phyloP scores from a whole-genome alignment of 2,113 vertebrate species.

The Chlorocebus sabaeus region DNA sequence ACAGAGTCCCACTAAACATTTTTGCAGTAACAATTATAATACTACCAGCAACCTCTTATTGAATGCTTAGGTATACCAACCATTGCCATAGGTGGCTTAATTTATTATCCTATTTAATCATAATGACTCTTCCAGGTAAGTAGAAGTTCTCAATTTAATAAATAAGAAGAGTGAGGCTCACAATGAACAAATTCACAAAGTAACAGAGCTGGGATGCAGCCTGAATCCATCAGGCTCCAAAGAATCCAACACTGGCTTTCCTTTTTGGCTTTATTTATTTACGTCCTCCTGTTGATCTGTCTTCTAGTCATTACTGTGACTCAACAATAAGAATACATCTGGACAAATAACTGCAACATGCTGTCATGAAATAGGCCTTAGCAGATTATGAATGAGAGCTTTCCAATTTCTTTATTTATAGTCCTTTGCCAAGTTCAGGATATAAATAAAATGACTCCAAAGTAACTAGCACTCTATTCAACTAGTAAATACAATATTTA shows the following conservation, averaged over 20 bases:
- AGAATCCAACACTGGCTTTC: slow-evolving; percentile 50
- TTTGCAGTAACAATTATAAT: slow-evolving; percentile 41
- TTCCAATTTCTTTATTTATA: slow-evolving; percentile 64
- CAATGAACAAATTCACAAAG: slow-evolving; percentile 52
- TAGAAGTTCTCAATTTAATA: background rate
- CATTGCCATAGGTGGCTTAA: background rate
- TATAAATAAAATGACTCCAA: slow-evolving; percentile 70
- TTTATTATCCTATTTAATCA: slow-evolving; percentile 36
- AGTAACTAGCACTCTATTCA: slow-evolving; percentile 52
- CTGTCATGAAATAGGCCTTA: slow-evolving; percentile 55
- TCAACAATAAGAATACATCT: slow-evolving; percentile 73
- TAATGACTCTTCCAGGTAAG: background rate
- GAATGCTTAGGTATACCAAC: background rate
- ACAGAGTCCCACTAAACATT: slow-evolving; percentile 11
- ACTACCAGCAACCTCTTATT: slow-evolving; percentile 8
- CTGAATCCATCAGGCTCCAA: slow-evolving; percentile 31
- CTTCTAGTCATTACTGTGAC: slow-evolving; percentile 68
- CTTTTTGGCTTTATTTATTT: slow-evolving; percentile 66
- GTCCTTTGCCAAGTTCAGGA: slow-evolving; percentile 64
- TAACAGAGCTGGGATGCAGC: slow-evolving; percentile 41
- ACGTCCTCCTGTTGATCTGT: slow-evolving; percentile 51
- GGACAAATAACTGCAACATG: slow-evolving; percentile 74
- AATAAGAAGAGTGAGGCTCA: slow-evolving; percentile 35
- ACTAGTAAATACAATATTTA: slow-evolving; percentile 39
- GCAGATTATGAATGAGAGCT: slow-evolving; percentile 67